These are phyloP conservation scores for Ornithoptera alexandrae DNA, from an alignment of 2,888 invertebrate species.

Conservation along the genomic window DNA sequence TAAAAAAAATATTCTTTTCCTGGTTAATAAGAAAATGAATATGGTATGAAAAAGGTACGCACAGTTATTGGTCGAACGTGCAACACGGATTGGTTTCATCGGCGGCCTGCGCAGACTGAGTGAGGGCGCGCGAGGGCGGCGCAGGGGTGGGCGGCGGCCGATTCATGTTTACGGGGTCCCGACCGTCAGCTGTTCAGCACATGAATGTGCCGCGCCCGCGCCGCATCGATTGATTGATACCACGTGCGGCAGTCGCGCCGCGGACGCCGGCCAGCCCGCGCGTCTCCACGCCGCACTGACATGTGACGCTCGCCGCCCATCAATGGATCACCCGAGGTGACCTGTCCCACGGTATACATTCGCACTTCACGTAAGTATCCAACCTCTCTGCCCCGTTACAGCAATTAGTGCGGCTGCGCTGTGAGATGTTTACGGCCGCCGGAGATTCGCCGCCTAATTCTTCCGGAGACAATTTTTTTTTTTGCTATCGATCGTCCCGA, in stretches of 20 bases:
- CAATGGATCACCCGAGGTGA: slow-evolving; percentile 73
- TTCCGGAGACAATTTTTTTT: slow-evolving; percentile 48
- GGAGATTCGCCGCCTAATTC: slow-evolving; percentile 57
- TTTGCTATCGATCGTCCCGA: slow-evolving; percentile 56
- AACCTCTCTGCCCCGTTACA: slow-evolving; percentile 21
- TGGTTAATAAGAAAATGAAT: not conserved
- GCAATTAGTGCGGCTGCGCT: slow-evolving; percentile 56
- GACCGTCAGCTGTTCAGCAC: slow-evolving; percentile 76
- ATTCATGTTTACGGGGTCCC: slow-evolving; percentile 76
- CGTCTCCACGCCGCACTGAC: slow-evolving; percentile 41
- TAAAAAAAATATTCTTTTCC: too few relatives aligned
- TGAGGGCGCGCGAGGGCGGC: slow-evolving; percentile 36
- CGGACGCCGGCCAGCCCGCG: slow-evolving; percentile 64
- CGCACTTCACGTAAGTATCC: slow-evolving; percentile 23
- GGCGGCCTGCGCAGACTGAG: slow-evolving; percentile 39
- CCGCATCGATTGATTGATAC: slow-evolving; percentile 75
- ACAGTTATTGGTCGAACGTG: slow-evolving; percentile 30
- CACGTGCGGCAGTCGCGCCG: slow-evolving; percentile 58
- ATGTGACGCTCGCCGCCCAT: slow-evolving; percentile 53
- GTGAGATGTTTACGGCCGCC: slow-evolving; percentile 61
- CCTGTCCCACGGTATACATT: slow-evolving; percentile 46
- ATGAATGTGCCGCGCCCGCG: slow-evolving; percentile 70
- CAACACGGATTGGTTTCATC: slow-evolving; percentile 16
- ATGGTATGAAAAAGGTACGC: slow-evolving; percentile 10
- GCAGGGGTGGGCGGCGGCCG: slow-evolving; percentile 45